Percentiles rank a stretch among this genome's conserved stretches.
These are phyloP conservation scores for Tetragonula clypearis DNA, from an alignment of 1,140 invertebrate species.

Conservation along the genomic window DNA sequence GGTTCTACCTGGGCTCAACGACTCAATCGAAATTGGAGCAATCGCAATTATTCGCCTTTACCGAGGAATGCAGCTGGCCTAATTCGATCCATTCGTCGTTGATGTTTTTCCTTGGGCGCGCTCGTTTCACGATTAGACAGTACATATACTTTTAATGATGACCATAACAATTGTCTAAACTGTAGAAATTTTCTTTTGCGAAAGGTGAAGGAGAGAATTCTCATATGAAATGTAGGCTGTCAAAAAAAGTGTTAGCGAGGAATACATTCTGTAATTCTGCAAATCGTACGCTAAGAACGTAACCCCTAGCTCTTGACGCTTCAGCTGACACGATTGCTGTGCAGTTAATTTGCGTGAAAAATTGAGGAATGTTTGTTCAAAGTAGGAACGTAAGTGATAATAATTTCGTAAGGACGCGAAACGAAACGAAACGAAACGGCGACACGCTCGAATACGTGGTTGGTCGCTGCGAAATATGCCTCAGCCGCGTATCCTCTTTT, in stretches of 20 bases:
- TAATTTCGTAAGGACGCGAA: constrained; percentile 26
- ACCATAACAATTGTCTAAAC: too few relatives aligned
- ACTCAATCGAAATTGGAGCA: constrained; percentile 4
- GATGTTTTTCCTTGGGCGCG: too few relatives aligned
- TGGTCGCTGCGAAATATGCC: constrained; percentile 31
- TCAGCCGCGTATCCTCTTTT: constrained; percentile 51
- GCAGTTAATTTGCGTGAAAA: too few relatives aligned
- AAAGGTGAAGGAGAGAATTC: too few relatives aligned
- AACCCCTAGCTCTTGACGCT: background rate
- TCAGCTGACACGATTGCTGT: background rate
- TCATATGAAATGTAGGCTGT: too few relatives aligned
- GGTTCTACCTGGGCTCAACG: background rate
- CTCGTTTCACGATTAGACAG: too few relatives aligned
- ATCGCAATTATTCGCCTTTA: background rate
- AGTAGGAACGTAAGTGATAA: background rate
- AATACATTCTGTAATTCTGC: too few relatives aligned
- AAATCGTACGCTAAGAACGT: background rate
- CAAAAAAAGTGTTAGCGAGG: too few relatives aligned
- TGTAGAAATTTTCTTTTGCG: too few relatives aligned
- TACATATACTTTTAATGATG: too few relatives aligned
- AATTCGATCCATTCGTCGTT: too few relatives aligned
- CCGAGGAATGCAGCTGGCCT: background rate
- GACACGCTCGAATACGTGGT: constrained; percentile 46
- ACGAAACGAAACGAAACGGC: constrained; percentile 1
- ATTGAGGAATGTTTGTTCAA: background rate